Evolutionary conservation across 2,113 vertebrate genomes (phyloP).

Genomic region (Mesitornis unicolor): DNA sequence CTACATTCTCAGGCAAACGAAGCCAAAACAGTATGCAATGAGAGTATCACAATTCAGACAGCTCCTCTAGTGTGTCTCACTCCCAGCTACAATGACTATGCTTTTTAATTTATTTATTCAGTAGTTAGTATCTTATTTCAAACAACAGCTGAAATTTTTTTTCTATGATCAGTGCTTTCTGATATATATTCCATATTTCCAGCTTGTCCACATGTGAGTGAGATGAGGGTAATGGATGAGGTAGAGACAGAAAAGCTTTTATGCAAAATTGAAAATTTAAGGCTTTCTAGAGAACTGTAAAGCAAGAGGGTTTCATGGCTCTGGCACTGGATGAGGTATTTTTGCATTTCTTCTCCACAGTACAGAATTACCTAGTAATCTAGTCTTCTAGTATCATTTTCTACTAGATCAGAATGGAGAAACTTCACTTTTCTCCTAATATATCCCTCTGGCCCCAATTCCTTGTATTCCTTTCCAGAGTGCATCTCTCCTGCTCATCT

Average conservation of each 20-base stretch:
- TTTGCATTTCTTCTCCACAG: neutral
- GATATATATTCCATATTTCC: neutral
- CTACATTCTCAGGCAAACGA: neutral
- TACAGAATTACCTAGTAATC: neutral
- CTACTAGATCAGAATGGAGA: neutral
- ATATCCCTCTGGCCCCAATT: rapidly evolving
- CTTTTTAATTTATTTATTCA: neutral
- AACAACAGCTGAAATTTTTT: neutral
- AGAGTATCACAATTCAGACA: neutral
- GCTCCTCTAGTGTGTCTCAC: neutral
- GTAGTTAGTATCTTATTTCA: neutral
- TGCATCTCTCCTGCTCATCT: neutral
- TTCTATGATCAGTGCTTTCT: neutral
- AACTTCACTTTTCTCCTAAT: neutral
- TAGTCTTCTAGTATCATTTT: neutral
- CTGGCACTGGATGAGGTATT: neutral
- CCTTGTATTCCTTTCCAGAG: neutral
- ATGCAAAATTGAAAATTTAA: neutral
- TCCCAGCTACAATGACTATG: neutral
- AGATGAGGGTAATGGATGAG: neutral
- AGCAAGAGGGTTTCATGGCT: neutral
- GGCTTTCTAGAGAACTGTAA: neutral
- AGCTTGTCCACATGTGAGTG: neutral
- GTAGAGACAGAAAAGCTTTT: neutral
- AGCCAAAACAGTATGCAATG: neutral